Evolutionary conservation across 2,113 vertebrate genomes (phyloP), one percentile per base, ranked within the genome.

Genomic region (Engystomops pustulosus): DNA sequence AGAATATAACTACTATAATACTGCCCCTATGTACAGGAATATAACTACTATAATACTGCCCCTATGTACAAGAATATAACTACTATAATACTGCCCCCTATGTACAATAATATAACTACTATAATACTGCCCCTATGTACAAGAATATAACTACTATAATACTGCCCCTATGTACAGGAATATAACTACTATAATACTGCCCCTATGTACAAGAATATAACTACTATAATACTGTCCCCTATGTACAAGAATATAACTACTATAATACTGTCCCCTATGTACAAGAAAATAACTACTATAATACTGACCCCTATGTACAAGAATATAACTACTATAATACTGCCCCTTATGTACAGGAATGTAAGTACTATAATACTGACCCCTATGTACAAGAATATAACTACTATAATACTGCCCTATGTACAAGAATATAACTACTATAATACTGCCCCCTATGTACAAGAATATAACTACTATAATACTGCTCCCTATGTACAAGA

Each of bases 381-480:
- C 7, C 49, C 49, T 53, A 53, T 53, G 20, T 53, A 53, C 20
- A 53, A 53, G 49, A 53, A n/a, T 53, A 53, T 53, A 53, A 53
- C 49, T 53, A 53, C 49, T 53, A 53, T 53, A 53, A 25, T 60
- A 60, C 55, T 60, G 10, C 55, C 58, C 47, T 49, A 49, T 49
- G 47, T 49, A 8, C 12, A 15, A 62, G 7, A 62, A 18, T 49
- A 49, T 49, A 30, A 30, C 10, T 27, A 62, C 11, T 15, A 62
- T 14, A 62, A 30, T 30, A 62, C 11, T 15, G 3, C 23, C 4
- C n/a, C 30, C 62, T 67, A 67, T 65, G 14, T 67, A 67, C 30
- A 67, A 34, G 62, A 67, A 67, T 67, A 67, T 67, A 67, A 67
- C 62, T 36, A 34, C 30, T 67, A 67, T 36, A 67, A 67, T 67